These are phyloP conservation scores for Caranx melampygus DNA, from an alignment of 2,113 vertebrate species.

Conservation along the genomic window DNA sequence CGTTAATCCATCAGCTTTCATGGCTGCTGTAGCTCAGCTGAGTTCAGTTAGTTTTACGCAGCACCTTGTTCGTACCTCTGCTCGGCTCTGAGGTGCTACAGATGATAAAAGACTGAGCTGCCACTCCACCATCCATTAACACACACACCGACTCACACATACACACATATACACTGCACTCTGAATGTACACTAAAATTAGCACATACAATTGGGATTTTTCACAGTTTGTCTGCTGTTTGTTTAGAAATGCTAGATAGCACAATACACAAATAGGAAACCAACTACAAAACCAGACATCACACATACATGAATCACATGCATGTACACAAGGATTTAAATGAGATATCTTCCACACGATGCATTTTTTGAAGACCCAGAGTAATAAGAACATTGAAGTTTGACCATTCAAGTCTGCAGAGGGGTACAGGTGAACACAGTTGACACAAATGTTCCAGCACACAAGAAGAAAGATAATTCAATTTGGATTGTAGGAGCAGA, in stretches of 20 bases:
- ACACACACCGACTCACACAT: background rate
- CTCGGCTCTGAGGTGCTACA: conserved; percentile 9
- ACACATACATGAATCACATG: background rate
- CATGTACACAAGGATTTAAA: no score
- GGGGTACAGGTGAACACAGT: no score
- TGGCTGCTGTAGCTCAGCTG: conserved; percentile 3
- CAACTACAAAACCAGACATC: background rate
- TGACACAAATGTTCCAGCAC: background rate
- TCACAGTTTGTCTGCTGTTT: no score
- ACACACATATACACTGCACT: no score
- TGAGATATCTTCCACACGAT: no score
- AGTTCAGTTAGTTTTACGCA: background rate
- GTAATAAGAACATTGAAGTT: no score
- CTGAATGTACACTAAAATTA: no score
- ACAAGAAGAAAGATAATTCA: background rate
- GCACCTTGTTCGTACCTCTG: conserved; percentile 23
- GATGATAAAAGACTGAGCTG: conserved; percentile 32
- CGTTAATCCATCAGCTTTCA: background rate
- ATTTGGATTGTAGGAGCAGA: no score
- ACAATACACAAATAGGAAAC: background rate
- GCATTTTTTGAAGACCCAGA: no score
- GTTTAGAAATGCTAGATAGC: no score
- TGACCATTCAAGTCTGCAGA: no score
- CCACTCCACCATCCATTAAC: background rate
- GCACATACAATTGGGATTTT: no score